Evolutionary conservation across 1,140 invertebrate species (phyloP).

Genomic region (Tenebrio molitor): DNA sequence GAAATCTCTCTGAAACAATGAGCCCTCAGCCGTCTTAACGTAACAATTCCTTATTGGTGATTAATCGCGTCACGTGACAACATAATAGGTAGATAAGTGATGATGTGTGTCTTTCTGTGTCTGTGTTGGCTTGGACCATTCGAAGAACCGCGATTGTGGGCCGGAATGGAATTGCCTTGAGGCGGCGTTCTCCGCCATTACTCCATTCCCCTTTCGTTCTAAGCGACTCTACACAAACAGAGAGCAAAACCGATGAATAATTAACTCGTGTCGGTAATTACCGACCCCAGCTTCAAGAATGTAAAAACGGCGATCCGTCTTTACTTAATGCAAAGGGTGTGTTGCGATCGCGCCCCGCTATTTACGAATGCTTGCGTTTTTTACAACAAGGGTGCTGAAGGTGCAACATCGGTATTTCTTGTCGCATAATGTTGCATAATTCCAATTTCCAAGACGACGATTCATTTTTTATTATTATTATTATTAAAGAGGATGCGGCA

Average conservation of each 20-base stretch:
- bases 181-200: conserved; percentile 14
- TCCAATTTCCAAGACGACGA: no score
- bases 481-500: no score
- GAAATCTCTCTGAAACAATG: not conserved
- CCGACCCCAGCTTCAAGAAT: not conserved
- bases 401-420: no score
- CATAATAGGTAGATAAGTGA: conserved; percentile 25
- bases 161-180: not conserved
- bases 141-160: conserved; percentile 4
- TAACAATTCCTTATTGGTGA: not conserved
- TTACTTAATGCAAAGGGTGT: conserved; percentile 37
- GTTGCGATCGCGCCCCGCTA: no score
- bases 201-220: not conserved
- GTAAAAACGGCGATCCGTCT: conserved; percentile 16
- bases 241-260: conserved; percentile 45
- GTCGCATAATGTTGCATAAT: no score
- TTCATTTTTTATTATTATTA: no score
- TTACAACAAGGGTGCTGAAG: no score
- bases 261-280: conserved; percentile 42
- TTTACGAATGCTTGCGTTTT: no score
- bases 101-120: conserved; percentile 18
- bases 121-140: not conserved
- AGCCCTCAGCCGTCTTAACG: not conserved
- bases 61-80: conserved; percentile 12
- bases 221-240: conserved; percentile 2